Conservation (phyloP, 2,113 vertebrate genomes). For the Nannobrachium achirus region DNA sequence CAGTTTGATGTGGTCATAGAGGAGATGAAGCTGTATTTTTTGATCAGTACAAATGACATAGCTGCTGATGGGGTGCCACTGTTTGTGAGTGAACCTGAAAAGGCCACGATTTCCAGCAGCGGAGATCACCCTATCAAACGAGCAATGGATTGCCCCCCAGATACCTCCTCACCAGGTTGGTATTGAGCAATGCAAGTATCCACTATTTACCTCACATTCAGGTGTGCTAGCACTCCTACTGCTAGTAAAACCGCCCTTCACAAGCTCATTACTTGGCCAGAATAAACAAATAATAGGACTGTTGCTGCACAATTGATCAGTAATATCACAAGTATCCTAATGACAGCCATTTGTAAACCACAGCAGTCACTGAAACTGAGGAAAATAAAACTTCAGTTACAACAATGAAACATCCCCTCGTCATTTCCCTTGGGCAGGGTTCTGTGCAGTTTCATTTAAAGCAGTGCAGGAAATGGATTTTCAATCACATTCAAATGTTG, state of each 20-base stretch:
- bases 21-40: conserved; percentile 84
- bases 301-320: too few species aligned
- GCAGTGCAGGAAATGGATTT: background rate
- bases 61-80: background rate
- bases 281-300: background rate
- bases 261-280: background rate
- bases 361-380: background rate
- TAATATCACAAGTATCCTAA: background rate
- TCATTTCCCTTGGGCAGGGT: background rate
- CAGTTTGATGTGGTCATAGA: conserved; percentile 85
- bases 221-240: background rate
- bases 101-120: background rate
- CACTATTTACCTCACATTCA: background rate
- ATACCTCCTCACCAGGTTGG: conserved; percentile 40
- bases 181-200: background rate
- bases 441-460: background rate
- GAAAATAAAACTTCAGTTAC: background rate
- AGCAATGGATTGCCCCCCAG: conserved; percentile 8
- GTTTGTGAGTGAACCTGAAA: background rate
- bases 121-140: conserved; percentile 24
- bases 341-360: background rate
- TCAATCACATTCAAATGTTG: background rate
- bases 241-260: background rate
- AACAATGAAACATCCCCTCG: background rate
- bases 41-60: conserved; percentile 71